Evolutionary conservation across 1,140 invertebrate genomes (phyloP), one percentile per base, ranked within the genome.

Genomic region (Eupristina koningsbergeri): DNA sequence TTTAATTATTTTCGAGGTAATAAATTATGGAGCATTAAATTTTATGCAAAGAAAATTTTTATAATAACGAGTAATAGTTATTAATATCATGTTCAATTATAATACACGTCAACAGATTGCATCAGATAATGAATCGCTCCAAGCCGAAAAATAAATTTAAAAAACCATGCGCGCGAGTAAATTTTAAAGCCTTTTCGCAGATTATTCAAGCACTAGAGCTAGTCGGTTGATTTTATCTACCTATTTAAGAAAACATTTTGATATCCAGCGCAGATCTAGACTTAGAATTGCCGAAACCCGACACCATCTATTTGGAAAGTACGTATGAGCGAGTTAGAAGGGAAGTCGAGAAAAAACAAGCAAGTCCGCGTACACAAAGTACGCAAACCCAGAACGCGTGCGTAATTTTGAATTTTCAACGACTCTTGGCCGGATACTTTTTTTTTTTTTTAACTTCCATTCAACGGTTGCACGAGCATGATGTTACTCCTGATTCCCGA

Each of bases 311-410:
- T 45, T 3, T 22, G 36, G 74, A 76, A 26, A 58, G n/a, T 34
- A 36, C 39, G 41, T 75, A 50, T 34, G 0, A 15, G 15, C 0
- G 29, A 47, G 73, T 50, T 50, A 31, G 47, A 73, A 31, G 45
- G 58, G 15, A 78, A 83, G 47, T 79, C 75, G 29, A 36, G 75
- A 78, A 79, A 79, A 61, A 45, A 64, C 1, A 31, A 34, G 41
- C 1, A 31, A 34, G 41, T 75, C 17, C 15, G 71, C 39, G 50
- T 29, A 45, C 45, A 83, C 79, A 73, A 73, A 83, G 78, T 83
- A 79, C 29, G 50, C 50, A 19, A 47, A 71, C 36, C 29, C n/a
- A 31, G 36, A 83, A 81, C 69, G 15, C 39, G 1, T 45, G 22
- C 41, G 73, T 31, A 34, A 69, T 83, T 77, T 76, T 29, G 58